Base-by-base conservation (phyloP, 2,888 invertebrate genomes). In the Hemaris fuciformis region DNA sequence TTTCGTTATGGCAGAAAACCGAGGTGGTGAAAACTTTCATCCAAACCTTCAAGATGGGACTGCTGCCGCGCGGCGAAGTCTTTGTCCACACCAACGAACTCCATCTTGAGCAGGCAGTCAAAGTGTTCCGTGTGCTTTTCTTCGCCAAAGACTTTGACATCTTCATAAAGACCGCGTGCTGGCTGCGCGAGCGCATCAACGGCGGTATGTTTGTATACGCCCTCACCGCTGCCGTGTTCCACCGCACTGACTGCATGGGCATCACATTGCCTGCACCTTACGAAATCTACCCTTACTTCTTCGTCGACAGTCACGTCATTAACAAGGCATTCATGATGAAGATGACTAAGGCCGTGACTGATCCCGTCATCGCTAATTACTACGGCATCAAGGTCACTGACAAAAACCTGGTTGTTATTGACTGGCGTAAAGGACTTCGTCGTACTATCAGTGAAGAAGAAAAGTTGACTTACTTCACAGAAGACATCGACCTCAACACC, bases 281-380 rank as follows among this genome's bases (percentile, higher is more conserved):
- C 79, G 97, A 97, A 86, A 94, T 96, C 81, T 94, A 95, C 86
- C 97, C 97, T 2, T 94, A 96, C 83, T 94, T 94, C 87, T 96
- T 96, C 93, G 94, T 96, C 80, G 95, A 95, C 86, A 89, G 94
- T 72, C 94, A 95, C 74, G 93, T 95, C 73, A 95, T 97, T 71
- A 94, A 95, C 75, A 93, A 95, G 74, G 96, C 95, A 0, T 93
- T 94, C 73, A 89, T 94, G 80, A 91, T 95, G 84, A 94, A 94
- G 79, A 93, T 94, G 91, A 93, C 94, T 72, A 94, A 94, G 59
- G 94, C 93, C 38, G 89, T 90, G 66, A 79, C 88, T 34, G 91
- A 94, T 73, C 93, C 94, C 10, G 84, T 92, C 59, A 76, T 94
- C 66, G 81, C 91, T 64, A 87, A 93, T 74, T 89, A 93, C 86